A percentile compares a stretch with the other conserved stretches of the same genome.
These are phyloP conservation scores for Drosophila melanogaster DNA, from an alignment of 1,140 invertebrate species.

Conservation along the genomic window DNA sequence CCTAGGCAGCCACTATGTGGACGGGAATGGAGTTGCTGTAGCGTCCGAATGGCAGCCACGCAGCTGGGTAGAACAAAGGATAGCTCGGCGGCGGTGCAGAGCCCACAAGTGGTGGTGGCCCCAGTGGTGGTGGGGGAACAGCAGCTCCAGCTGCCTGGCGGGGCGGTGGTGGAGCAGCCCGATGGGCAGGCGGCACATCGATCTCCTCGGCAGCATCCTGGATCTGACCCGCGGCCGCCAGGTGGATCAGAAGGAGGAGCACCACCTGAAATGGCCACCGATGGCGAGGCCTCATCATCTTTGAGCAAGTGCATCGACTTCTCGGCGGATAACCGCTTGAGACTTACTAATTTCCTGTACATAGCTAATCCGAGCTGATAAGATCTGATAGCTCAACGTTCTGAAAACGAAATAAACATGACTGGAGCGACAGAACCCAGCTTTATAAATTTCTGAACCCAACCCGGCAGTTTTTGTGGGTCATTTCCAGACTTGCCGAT, in stretches of 20 bases:
- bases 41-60: constrained; percentile 70
- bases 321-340: constrained; percentile 42
- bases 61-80: constrained; percentile 66
- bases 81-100: constrained; percentile 50
- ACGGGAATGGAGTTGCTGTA: constrained; percentile 40
- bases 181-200: constrained; percentile 59
- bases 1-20: constrained; percentile 7
- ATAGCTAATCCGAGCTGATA: constrained; percentile 32
- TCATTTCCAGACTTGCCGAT: constrained; percentile 10
- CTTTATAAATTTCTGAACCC: constrained; percentile 63
- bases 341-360: constrained; percentile 73
- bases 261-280: constrained; percentile 48
- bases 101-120: constrained; percentile 20
- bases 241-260: constrained; percentile 7
- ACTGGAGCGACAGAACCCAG: neutral
- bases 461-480: constrained; percentile 31
- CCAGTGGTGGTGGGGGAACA: constrained; percentile 19
- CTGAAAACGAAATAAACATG: constrained; percentile 21
- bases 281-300: constrained; percentile 24
- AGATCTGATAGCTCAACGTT: constrained; percentile 42
- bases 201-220: constrained; percentile 58
- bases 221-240: constrained; percentile 40
- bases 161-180: constrained; percentile 36
- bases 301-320: constrained; percentile 33
- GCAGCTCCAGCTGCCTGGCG: constrained; percentile 15